A percentile compares a stretch with the other conserved stretches of the same genome.
Evolutionary conservation across 1,140 invertebrate genomes (phyloP).

Genomic region (Euschistus heros): DNA sequence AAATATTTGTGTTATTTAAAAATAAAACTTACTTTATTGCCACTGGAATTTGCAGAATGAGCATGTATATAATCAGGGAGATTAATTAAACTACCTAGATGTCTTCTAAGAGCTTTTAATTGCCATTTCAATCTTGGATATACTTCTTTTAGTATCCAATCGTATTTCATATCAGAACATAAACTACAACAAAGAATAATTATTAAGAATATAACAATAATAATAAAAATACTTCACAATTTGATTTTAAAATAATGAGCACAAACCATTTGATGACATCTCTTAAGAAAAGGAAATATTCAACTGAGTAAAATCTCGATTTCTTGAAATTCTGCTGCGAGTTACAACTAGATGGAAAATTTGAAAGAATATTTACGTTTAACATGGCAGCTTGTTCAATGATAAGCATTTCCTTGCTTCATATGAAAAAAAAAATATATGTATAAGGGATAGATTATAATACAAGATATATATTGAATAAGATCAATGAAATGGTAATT

Average conservation of each 20-base stretch:
- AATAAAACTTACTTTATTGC: constrained; percentile 34
- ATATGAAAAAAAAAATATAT: neutral
- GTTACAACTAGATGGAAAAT: neutral
- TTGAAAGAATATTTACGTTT: neutral
- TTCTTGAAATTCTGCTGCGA: neutral
- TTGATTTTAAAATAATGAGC: neutral
- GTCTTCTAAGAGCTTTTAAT: constrained; percentile 15
- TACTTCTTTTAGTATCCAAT: constrained; percentile 19
- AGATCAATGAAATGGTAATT: no score
- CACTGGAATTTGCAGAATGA: constrained; percentile 35
- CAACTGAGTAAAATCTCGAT: constrained; percentile 11
- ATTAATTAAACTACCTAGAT: constrained; percentile 30
- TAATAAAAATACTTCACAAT: neutral
- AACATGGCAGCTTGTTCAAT: neutral
- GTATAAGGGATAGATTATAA: no score
- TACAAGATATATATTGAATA: no score
- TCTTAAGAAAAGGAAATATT: constrained; percentile 14
- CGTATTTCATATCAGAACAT: constrained; percentile 6
- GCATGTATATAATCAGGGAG: constrained; percentile 36
- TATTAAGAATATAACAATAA: neutral
- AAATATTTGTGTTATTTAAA: neutral
- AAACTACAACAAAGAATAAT: constrained; percentile 18
- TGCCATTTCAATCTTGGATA: constrained; percentile 5
- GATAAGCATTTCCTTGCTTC: constrained; percentile 2
- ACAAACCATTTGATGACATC: constrained; percentile 19